Conservation (phyloP, 2,888 invertebrate genomes). For the Coleophora flavipennella region DNA sequence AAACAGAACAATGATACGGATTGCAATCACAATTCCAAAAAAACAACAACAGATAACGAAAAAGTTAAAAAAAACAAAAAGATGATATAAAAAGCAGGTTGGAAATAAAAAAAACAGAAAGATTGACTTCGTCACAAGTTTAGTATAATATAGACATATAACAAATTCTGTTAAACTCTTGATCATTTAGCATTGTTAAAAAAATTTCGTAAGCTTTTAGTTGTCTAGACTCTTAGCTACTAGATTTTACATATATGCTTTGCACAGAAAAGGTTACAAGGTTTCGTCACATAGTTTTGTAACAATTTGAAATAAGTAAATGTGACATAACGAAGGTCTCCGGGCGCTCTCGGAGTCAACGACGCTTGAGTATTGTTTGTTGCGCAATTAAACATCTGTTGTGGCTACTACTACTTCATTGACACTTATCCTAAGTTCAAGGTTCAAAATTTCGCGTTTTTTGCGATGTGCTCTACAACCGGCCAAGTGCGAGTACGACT, state of each 20-base stretch:
- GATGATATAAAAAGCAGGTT: no score
- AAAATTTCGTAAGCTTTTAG: slow-evolving; percentile 1
- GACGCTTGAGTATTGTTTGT: slow-evolving; percentile 16
- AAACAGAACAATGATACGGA: no score
- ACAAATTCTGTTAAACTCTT: no score
- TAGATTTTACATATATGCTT: no score
- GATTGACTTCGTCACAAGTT: no score
- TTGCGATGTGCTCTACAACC: no score
- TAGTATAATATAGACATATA: no score
- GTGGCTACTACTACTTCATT: slow-evolving; percentile 9
- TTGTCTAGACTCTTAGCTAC: slow-evolving; percentile 13
- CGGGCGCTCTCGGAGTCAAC: slow-evolving; percentile 26
- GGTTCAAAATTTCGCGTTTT: neutral
- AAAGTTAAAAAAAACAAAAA: no score
- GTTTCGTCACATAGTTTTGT: slow-evolving; percentile 35
- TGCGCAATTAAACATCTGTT: slow-evolving; percentile 13
- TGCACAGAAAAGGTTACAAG: slow-evolving; percentile 28
- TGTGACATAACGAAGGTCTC: slow-evolving; percentile 33
- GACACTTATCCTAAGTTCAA: neutral
- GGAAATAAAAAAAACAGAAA: no score
- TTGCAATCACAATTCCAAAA: no score
- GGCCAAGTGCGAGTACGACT: no score
- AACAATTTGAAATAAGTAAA: slow-evolving; percentile 38
- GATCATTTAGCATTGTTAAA: neutral
- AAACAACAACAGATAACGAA: no score